A percentile compares a stretch with the other conserved stretches of the same genome.
phyloP scores from a whole-genome alignment of 1,140 invertebrate genomes.

The Cydia strobilella region DNA sequence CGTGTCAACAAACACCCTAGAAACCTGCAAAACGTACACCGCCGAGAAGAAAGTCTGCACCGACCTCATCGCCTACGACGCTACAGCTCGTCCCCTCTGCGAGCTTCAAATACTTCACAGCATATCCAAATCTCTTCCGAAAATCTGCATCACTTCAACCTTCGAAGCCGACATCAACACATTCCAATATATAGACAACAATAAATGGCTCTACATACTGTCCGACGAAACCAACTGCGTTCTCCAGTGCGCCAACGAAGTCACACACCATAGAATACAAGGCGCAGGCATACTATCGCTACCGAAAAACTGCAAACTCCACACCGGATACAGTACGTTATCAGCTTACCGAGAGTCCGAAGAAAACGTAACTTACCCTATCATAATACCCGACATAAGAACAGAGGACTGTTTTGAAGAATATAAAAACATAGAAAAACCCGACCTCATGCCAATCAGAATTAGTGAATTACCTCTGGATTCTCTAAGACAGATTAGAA shows the following conservation, averaged over 20 bases:
- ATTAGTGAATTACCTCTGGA: constrained; percentile 36
- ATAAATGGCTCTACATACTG: constrained; percentile 47
- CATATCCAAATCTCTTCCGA: constrained; percentile 34
- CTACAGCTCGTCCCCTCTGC: constrained; percentile 40
- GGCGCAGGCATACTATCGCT: constrained; percentile 41
- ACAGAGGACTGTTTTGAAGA: constrained; percentile 34
- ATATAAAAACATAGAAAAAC: neutral
- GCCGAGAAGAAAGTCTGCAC: constrained; percentile 40
- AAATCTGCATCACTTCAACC: constrained; percentile 39
- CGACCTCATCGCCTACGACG: constrained; percentile 39
- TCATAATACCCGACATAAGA: constrained; percentile 38
- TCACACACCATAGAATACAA: constrained; percentile 39
- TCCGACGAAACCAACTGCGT: constrained; percentile 35
- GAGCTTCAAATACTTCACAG: constrained; percentile 41
- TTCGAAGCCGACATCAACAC: constrained; percentile 44
- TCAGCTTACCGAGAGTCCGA: constrained; percentile 26
- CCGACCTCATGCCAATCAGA: constrained; percentile 30
- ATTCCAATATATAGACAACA: constrained; percentile 38
- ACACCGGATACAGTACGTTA: constrained; percentile 40
- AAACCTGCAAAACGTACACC: constrained; percentile 42
- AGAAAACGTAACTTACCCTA: constrained; percentile 37
- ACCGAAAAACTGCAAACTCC: constrained; percentile 38
- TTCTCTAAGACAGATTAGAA: constrained; percentile 32
- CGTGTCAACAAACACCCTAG: constrained; percentile 41
- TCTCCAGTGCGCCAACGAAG: constrained; percentile 41